These are phyloP conservation scores for Drosophila prolongata DNA, from an alignment of 2,888 invertebrate species.

Conservation along the genomic window DNA sequence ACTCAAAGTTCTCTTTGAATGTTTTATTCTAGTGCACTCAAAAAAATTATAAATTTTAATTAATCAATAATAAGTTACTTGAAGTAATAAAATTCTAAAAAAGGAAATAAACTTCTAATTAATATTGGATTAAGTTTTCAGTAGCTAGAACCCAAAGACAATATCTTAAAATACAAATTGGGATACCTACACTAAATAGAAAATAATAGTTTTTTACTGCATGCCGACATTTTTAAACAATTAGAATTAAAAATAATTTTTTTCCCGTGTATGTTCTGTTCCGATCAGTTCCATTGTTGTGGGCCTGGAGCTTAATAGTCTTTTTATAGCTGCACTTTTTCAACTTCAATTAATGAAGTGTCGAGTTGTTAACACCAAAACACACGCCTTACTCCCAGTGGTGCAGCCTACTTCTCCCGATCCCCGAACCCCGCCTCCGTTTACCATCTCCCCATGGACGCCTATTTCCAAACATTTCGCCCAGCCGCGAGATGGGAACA, in stretches of 20 bases:
- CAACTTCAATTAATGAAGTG: constrained; percentile 80
- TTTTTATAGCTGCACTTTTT: constrained; percentile 79
- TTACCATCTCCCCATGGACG: constrained; percentile 20
- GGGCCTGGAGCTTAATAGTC: constrained; percentile 71
- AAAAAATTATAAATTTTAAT: neutral
- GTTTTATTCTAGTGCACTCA: constrained; percentile 12
- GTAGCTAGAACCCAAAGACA: no score
- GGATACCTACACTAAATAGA: no score
- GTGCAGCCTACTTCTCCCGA: constrained; percentile 4
- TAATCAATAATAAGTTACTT: neutral
- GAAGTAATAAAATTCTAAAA: no score
- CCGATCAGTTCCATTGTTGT: constrained; percentile 24
- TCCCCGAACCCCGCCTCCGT: neutral
- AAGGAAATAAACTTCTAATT: no score
- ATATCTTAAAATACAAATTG: no score
- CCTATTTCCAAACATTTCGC: constrained; percentile 71
- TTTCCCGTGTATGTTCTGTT: neutral
- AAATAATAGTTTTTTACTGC: no score
- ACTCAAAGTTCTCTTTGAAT: constrained; percentile 59
- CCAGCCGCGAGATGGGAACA: constrained; percentile 42
- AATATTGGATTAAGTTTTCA: no score
- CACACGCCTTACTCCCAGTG: constrained; percentile 48
- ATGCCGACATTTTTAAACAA: no score
- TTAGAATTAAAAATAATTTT: neutral
- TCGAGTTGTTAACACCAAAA: constrained; percentile 79